Conservation (phyloP, 2,888 invertebrate genomes). For the Coronaproctus castanopsis region DNA sequence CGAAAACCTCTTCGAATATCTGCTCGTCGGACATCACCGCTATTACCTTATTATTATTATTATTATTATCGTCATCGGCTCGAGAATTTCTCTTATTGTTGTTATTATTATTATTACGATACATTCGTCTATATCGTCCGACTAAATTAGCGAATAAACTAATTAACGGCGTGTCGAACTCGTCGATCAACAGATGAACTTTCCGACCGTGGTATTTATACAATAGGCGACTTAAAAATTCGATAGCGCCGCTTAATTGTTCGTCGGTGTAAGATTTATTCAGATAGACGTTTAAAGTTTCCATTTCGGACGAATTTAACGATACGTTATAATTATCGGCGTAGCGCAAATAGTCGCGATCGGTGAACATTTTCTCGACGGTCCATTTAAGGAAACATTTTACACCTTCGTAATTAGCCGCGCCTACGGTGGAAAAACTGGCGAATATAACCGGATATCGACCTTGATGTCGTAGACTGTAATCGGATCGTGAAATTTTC, state of each 20-base stretch:
- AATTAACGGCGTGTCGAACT: neutral
- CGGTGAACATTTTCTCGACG: neutral
- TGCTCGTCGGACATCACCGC: neutral
- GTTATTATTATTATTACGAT: no score
- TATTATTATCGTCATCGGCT: no score
- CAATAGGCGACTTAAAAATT: neutral
- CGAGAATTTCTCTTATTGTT: no score
- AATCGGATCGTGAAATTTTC: neutral
- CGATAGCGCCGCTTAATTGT: neutral
- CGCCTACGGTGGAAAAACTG: neutral
- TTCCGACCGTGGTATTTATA: constrained; percentile 3
- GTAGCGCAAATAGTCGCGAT: neutral
- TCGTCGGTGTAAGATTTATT: neutral
- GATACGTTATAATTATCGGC: neutral
- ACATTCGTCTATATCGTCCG: neutral
- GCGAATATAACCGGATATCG: neutral
- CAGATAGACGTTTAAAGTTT: neutral
- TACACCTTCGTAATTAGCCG: neutral
- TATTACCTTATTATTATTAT: no score
- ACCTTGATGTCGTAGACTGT: neutral
- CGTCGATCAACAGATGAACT: neutral
- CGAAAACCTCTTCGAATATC: neutral
- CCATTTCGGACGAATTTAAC: neutral
- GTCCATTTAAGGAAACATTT: neutral
- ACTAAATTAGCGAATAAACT: neutral